These are phyloP conservation scores for Platanista minor DNA, from an alignment of 2,113 vertebrate genomes.

Conservation along the genomic window DNA sequence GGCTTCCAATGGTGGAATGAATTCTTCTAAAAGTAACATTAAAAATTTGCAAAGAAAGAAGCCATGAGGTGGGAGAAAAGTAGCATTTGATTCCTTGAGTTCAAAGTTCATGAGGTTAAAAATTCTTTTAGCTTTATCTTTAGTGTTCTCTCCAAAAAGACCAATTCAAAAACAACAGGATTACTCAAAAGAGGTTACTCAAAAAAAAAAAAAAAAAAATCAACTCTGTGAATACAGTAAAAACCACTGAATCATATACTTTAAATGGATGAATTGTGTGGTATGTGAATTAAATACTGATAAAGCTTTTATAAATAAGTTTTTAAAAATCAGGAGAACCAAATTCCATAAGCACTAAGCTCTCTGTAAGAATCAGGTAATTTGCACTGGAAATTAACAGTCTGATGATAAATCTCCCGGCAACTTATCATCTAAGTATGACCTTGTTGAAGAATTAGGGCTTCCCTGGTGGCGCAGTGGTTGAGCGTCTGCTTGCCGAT, in stretches of 20 bases:
- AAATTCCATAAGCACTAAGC: background rate
- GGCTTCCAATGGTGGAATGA: background rate
- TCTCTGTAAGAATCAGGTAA: background rate
- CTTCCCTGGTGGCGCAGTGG: too few relatives aligned
- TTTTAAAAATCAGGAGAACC: background rate
- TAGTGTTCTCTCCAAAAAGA: background rate
- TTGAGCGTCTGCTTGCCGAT: too few relatives aligned
- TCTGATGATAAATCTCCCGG: background rate
- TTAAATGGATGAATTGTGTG: background rate
- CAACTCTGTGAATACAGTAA: background rate
- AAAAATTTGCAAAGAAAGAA: background rate
- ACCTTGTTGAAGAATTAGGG: background rate
- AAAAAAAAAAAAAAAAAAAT: background rate
- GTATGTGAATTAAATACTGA: background rate
- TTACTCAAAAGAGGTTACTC: background rate
- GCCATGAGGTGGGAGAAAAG: background rate
- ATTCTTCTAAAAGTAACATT: background rate
- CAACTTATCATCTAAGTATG: background rate
- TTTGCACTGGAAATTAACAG: conserved; percentile 2
- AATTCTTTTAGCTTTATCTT: background rate
- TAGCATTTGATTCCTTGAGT: background rate
- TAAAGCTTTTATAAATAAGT: background rate
- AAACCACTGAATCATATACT: background rate
- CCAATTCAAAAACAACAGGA: background rate
- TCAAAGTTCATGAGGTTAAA: background rate